phyloP scores from a whole-genome alignment of 2,113 vertebrate genomes.

The Aspiorhynchus laticeps region DNA sequence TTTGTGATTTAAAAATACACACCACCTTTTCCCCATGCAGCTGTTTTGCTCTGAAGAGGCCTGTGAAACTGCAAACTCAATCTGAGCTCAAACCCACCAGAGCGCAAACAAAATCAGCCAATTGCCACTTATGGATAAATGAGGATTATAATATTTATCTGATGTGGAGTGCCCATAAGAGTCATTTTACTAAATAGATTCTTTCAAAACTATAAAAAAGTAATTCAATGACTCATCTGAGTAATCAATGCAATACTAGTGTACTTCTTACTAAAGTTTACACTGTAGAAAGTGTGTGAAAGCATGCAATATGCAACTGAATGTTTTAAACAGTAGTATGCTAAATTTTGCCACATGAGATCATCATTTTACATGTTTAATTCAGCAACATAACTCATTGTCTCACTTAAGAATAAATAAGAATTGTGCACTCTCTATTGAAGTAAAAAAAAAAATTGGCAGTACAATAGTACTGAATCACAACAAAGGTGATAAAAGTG shows the following conservation, averaged over 20 bases:
- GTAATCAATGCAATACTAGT: not conserved
- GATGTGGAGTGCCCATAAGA: not conserved
- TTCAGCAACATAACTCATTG: not conserved
- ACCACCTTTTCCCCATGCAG: conserved; percentile 29
- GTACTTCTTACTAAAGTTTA: not conserved
- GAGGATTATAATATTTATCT: conserved; percentile 11
- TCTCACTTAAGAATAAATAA: not conserved
- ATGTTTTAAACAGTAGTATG: not conserved
- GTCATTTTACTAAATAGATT: not conserved
- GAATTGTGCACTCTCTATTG: no score
- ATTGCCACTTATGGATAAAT: conserved; percentile 8
- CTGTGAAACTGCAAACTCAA: not conserved
- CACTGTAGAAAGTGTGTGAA: not conserved
- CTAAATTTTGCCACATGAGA: not conserved
- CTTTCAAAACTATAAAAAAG: not conserved
- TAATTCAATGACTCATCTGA: not conserved
- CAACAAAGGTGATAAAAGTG: not conserved
- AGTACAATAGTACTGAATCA: not conserved
- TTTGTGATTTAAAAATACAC: conserved; percentile 56
- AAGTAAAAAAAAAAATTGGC: not conserved
- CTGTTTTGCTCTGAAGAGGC: conserved; percentile 36
- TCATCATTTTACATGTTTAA: conserved; percentile 1
- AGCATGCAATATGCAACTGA: not conserved
- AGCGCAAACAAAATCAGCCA: not conserved
- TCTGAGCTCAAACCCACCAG: not conserved